phyloP scores from a whole-genome alignment of 2,113 vertebrate species.

The Ochotona curzoniae region DNA sequence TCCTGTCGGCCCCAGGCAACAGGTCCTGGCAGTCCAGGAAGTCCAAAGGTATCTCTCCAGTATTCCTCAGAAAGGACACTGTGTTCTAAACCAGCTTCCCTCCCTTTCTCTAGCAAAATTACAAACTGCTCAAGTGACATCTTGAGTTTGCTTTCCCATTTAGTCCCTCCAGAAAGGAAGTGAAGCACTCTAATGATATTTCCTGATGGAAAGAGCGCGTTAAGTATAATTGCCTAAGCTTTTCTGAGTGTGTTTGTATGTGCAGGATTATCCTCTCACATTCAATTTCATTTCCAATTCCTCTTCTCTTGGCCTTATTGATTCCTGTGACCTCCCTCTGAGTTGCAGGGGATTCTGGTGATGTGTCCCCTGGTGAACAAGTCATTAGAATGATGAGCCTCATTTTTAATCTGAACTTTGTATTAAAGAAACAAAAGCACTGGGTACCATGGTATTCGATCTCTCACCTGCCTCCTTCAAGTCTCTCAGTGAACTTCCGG shows the following conservation, averaged over 20 bases:
- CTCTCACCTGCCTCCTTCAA: neutral
- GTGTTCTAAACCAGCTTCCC: neutral
- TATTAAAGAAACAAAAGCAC: neutral
- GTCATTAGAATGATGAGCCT: constrained; percentile 27
- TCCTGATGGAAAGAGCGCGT: neutral
- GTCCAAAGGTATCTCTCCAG: neutral
- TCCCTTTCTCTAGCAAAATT: neutral
- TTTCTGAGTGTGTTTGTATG: neutral
- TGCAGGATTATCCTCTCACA: constrained; percentile 31
- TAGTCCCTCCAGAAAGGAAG: neutral
- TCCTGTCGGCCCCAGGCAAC: neutral
- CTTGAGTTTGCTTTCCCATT: neutral
- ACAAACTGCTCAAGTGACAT: neutral
- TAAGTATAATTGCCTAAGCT: constrained; percentile 14
- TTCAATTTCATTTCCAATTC: constrained; percentile 54
- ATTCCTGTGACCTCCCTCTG: constrained; percentile 28
- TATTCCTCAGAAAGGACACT: neutral
- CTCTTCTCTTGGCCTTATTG: constrained; percentile 3
- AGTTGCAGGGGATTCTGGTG: neutral
- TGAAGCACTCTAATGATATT: neutral
- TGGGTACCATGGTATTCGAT: neutral
- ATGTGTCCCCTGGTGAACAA: neutral
- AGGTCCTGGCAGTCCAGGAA: neutral
- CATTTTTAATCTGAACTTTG: neutral
- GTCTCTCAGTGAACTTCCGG: neutral